Evolutionary conservation across 2,797 vertebrate genomes (phyloP), one percentile per base, ranked within the genome.

Genomic region (Ctenosaura bakeri): DNA sequence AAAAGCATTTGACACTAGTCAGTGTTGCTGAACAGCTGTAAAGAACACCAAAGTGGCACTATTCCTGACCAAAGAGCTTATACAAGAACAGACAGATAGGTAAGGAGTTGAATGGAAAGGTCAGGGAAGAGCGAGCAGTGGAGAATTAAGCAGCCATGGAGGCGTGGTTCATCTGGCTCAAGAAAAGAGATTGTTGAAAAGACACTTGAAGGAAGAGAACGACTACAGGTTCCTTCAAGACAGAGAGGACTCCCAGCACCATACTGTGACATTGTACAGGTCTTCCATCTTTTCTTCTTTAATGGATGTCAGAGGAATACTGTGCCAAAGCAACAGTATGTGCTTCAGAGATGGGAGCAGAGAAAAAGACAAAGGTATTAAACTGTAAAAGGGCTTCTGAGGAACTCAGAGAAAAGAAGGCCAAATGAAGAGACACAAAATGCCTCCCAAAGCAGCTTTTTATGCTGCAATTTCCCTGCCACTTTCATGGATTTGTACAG

Each of bases 21-120:
- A 82, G 78, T 35, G 64, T 88, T 52, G 56, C 59, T 66, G 79
- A 50, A 38, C 22, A 26, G 24, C 35, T 80, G 32, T 35, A 59
- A 69, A 54, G 77, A 80, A 81, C 12, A 54, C 32, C 20, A 6
- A 54, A 64, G 66, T 32, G 69, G 12, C 7, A 24, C 46, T 64
- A 52, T 69, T 78, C 26, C 32, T 78, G 42, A 4, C 83, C 56
- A 42, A 38, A 8, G 24, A 38, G 66, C 3, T 50, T 42, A 26
- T n/a, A 69, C 50, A 85, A 85, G n/a, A 80, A 79, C 32, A 86
- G 26, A 85, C 46, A 29, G 32, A 73, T 20, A 86, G 81, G 32
- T 54, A 81, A 88, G 24, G 14, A 85, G 29, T 71, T 35, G 32
- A 50, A 90, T 35, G 16, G 56, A 54, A 62, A 64, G 73, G 26